Evolutionary conservation across 2,113 vertebrate genomes (phyloP), one percentile per base, ranked within the genome.

Genomic region (Trichomycterus rosablanca): DNA sequence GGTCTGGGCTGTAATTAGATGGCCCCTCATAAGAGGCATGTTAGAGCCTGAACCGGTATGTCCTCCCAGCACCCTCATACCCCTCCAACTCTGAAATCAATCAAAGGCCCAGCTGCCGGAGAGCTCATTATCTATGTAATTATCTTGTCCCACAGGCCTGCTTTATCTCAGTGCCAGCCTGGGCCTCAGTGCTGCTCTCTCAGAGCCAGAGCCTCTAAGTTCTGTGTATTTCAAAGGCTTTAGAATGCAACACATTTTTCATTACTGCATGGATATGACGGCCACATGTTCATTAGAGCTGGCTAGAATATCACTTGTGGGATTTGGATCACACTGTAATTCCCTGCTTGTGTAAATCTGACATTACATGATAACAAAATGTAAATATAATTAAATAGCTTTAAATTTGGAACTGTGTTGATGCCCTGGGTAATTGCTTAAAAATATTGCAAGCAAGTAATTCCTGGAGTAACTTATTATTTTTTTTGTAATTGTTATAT

Each of bases 71-170:
- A 50, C 55, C 51, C 51, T 59, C 10, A 34, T 39, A 50, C 62
- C 32, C 52, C 60, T 63, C 14, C 70, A 71, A 61, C 66, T 64
- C 42, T 19, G 34, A 60, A 67, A 72, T 66, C 75, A 76, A 68
- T 66, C 66, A 75, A 72, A 75, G 73, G 67, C 42, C 59, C 59
- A 56, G 22, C 68, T 72, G n/a, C 48, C 56, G 67, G n/a, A 62
- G 34, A 42, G 58, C 55, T 64, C 50, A 67, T 73, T 74, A 30
- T 68, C 70, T 23, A 48, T 56, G 67, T 52, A 70, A 49, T 69
- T 63, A 71, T 71, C 69, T 74, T 58, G 48, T 60, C 56, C 57
- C 45, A n/a, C 20, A 22, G 50, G 58, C 42, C 67, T 70, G 67
- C 70, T 60, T 67, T 67, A 69, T 66, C 74, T 73, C 63, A 2